Percentiles rank a stretch among this genome's conserved stretches.
These are phyloP conservation scores for Monoplex corrugatus DNA, from an alignment of 2,888 invertebrate genomes.

Conservation along the genomic window DNA sequence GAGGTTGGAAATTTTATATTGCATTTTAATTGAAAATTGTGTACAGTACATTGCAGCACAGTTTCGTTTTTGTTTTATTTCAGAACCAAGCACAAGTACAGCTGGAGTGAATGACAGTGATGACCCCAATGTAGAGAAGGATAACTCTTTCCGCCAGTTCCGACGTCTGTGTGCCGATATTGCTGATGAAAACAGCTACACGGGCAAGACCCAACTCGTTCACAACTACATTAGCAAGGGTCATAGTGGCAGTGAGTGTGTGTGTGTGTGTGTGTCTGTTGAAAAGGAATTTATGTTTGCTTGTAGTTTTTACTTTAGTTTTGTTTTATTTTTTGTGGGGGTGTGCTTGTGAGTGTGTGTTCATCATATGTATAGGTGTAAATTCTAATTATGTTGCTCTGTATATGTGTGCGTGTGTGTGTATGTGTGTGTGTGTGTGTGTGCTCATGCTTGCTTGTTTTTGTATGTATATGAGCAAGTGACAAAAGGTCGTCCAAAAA, in stretches of 20 bases:
- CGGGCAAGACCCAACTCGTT: slow-evolving; percentile 88
- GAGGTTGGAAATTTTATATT: too few relatives aligned
- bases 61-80: background rate
- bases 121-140: slow-evolving; percentile 65
- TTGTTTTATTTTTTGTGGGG: background rate
- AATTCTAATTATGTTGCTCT: too few relatives aligned
- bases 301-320: background rate
- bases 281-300: too few relatives aligned
- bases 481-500: too few relatives aligned
- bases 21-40: background rate
- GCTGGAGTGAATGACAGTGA: slow-evolving; percentile 20
- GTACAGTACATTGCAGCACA: background rate
- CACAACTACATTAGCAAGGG: slow-evolving; percentile 75
- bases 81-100: slow-evolving; percentile 44
- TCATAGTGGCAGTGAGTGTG: slow-evolving; percentile 70
- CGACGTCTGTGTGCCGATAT: slow-evolving; percentile 89
- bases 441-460: too few relatives aligned
- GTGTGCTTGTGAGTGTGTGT: background rate
- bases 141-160: slow-evolving; percentile 88
- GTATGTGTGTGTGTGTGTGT: too few relatives aligned
- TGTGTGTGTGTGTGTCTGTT: background rate
- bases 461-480: too few relatives aligned
- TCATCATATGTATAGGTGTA: too few relatives aligned
- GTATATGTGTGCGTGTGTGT: too few relatives aligned
- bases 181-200: slow-evolving; percentile 89